phyloP scores from a whole-genome alignment of 2,113 vertebrate genomes.

The Leucoraja erinaceus region DNA sequence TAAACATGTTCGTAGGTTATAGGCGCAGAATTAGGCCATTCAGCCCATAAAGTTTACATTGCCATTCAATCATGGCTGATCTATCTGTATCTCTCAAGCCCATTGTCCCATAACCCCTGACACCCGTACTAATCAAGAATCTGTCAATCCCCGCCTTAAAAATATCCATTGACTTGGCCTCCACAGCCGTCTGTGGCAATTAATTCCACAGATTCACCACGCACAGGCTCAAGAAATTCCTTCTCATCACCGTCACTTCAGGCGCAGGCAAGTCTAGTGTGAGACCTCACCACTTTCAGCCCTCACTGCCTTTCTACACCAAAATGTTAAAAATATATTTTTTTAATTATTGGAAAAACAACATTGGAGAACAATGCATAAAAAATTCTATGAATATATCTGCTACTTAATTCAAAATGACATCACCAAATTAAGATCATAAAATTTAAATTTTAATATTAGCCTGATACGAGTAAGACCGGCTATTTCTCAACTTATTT shows the following conservation, averaged over 20 bases:
- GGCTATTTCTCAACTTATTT: slow-evolving; percentile 3
- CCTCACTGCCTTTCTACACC: not conserved
- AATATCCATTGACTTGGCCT: no score
- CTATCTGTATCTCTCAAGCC: no score
- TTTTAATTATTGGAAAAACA: not conserved
- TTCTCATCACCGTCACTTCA: no score
- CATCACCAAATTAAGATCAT: not conserved
- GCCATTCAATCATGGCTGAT: no score
- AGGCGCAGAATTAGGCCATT: no score
- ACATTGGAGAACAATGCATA: not conserved
- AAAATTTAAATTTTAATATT: slow-evolving; percentile 5
- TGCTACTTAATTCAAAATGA: not conserved
- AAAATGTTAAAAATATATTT: not conserved
- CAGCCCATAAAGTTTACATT: no score
- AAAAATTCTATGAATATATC: not conserved
- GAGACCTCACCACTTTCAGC: not conserved
- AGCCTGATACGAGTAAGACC: not conserved
- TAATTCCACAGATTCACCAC: no score
- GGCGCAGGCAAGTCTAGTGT: not conserved
- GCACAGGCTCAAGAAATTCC: no score
- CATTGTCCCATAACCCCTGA: no score
- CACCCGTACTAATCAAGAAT: no score
- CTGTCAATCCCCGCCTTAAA: no score
- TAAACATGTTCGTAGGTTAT: not conserved
- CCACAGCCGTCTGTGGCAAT: no score